phyloP scores from a whole-genome alignment of 2,888 invertebrate genomes.

The Ichneumoninae sp. region DNA sequence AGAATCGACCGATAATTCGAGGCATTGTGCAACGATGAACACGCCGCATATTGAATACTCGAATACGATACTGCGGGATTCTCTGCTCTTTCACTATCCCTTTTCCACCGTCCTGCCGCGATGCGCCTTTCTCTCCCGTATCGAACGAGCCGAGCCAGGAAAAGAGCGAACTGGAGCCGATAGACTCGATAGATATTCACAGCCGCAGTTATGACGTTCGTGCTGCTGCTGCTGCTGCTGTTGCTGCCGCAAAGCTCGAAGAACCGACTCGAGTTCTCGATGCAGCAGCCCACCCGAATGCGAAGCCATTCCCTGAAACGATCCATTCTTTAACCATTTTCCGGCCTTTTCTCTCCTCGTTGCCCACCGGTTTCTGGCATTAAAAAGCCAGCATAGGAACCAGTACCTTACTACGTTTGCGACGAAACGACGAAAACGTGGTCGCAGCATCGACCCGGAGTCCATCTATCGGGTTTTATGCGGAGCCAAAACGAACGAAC shows the following conservation, averaged over 20 bases:
- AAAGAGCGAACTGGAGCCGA: slow-evolving; percentile 54
- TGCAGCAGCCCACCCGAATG: slow-evolving; percentile 66
- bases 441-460: slow-evolving; percentile 38
- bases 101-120: slow-evolving; percentile 30
- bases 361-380: slow-evolving; percentile 25
- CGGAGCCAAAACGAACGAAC: slow-evolving; percentile 11
- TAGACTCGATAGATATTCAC: slow-evolving; percentile 76
- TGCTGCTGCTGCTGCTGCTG: slow-evolving; percentile 26
- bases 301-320: slow-evolving; percentile 72
- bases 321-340: slow-evolving; percentile 68
- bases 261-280: slow-evolving; percentile 42
- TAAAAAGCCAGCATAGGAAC: slow-evolving; percentile 32
- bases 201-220: slow-evolving; percentile 66
- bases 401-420: slow-evolving; percentile 33
- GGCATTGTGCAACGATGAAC: slow-evolving; percentile 71
- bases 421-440: slow-evolving; percentile 46
- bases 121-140: slow-evolving; percentile 40
- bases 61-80: slow-evolving; percentile 33
- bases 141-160: slow-evolving; percentile 46
- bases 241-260: slow-evolving; percentile 6
- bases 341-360: slow-evolving; percentile 52
- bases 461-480: slow-evolving; percentile 41
- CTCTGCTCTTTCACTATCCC: slow-evolving; percentile 25
- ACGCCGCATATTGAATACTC: slow-evolving; percentile 73
- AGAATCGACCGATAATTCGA: slow-evolving; percentile 74